phyloP scores from a whole-genome alignment of 2,113 vertebrate species.

The Pelmatolapia mariae region DNA sequence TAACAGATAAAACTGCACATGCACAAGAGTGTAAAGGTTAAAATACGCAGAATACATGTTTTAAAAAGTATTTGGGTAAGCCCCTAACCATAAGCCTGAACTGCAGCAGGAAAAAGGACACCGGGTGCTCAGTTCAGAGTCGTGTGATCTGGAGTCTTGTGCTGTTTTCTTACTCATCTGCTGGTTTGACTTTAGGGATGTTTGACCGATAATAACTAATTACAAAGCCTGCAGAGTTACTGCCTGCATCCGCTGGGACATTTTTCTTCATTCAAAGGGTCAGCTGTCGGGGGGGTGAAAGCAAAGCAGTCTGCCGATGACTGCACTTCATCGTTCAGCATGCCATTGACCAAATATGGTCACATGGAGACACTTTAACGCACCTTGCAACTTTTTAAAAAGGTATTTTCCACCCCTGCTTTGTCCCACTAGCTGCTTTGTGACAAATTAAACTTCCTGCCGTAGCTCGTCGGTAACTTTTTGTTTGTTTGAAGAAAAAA shows the following conservation, averaged over 20 bases:
- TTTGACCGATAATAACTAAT: conserved; percentile 15
- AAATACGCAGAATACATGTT: background rate
- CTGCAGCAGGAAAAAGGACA: background rate
- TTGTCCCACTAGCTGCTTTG: background rate
- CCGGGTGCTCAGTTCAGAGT: background rate
- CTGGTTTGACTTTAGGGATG: background rate
- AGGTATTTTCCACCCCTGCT: background rate
- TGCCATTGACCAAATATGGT: conserved; percentile 68
- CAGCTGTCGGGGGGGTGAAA: background rate
- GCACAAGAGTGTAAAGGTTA: background rate
- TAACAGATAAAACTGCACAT: background rate
- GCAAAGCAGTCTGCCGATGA: background rate
- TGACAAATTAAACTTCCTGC: background rate
- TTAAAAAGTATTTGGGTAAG: background rate
- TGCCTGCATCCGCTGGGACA: conserved; percentile 8
- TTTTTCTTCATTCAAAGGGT: conserved; percentile 34
- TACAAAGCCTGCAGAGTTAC: background rate
- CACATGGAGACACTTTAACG: conserved; percentile 23
- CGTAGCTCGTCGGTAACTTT: background rate
- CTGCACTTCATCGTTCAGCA: conserved; percentile 20
- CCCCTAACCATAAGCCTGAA: background rate
- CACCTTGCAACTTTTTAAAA: background rate
- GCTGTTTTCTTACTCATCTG: background rate
- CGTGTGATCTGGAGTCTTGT: background rate
- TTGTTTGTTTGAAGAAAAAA: background rate